Percentiles rank a stretch among this genome's conserved stretches.
phyloP scores from a whole-genome alignment of 2,113 vertebrate species.

The Hipposideros armiger region DNA sequence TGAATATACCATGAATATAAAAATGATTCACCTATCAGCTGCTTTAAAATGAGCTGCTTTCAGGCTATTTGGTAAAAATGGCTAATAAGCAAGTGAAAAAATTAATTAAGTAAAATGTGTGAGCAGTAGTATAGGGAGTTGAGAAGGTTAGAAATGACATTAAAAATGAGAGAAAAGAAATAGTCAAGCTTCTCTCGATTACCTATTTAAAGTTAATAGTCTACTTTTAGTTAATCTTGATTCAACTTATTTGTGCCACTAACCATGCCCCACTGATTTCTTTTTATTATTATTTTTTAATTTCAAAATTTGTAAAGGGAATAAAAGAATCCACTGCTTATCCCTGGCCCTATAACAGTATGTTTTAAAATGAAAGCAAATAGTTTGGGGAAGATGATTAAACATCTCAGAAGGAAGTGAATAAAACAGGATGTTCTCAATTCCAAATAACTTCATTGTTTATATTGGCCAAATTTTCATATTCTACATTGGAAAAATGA shows the following conservation, averaged over 20 bases:
- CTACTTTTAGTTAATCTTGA: not conserved
- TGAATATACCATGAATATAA: not conserved
- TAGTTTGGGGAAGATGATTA: not conserved
- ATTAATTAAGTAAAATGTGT: not conserved
- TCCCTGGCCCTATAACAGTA: not conserved
- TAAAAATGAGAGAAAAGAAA: not conserved
- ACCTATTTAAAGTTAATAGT: not conserved
- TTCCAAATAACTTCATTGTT: not conserved
- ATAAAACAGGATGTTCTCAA: not conserved
- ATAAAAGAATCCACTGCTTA: not conserved
- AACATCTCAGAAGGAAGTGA: not conserved
- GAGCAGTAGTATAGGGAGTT: not conserved
- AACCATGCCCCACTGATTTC: not conserved
- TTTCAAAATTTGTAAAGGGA: conserved; percentile 27
- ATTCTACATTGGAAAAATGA: not conserved
- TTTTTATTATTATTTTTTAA: not conserved
- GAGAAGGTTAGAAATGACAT: not conserved
- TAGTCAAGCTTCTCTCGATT: not conserved
- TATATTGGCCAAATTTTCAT: not conserved
- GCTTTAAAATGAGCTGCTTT: not conserved
- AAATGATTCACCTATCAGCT: not conserved
- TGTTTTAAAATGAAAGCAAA: conserved; percentile 6
- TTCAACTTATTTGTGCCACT: not conserved
- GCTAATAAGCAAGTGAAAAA: not conserved
- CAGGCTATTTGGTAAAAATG: not conserved